Evolutionary conservation across 2,113 vertebrate species (phyloP).

Genomic region (Solea solea): DNA sequence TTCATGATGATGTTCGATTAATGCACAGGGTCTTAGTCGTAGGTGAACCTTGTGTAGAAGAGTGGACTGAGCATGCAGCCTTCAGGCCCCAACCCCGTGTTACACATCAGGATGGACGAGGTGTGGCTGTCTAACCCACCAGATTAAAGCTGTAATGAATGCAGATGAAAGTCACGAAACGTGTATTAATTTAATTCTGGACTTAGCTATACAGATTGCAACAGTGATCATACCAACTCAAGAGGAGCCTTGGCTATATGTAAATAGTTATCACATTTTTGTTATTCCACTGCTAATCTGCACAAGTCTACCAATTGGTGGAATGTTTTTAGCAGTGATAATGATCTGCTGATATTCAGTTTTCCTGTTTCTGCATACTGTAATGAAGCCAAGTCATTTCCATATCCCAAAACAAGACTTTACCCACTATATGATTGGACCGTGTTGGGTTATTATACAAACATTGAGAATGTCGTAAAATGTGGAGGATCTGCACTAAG

Average conservation of each 20-base stretch:
- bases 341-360: slow-evolving; percentile 7
- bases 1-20: too few species aligned
- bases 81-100: too few species aligned
- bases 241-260: neutral
- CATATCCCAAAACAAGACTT: too few species aligned
- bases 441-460: neutral
- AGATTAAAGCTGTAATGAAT: too few species aligned
- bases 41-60: too few species aligned
- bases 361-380: neutral
- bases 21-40: too few species aligned
- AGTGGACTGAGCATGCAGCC: too few species aligned
- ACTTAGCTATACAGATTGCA: neutral
- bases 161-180: too few species aligned
- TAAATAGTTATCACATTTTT: slow-evolving; percentile 4
- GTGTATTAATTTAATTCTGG: neutral
- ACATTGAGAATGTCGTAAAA: neutral
- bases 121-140: too few species aligned
- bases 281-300: slow-evolving; percentile 22
- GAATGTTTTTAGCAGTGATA: slow-evolving; percentile 11
- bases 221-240: slow-evolving; percentile 2
- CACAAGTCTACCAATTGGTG: neutral
- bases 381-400: neutral
- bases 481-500: neutral
- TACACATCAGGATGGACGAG: too few species aligned
- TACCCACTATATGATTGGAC: too few species aligned